A percentile compares a stretch with the other conserved stretches of the same genome.
phyloP scores from a whole-genome alignment of 1,140 invertebrate genomes.

The Lineus longissimus region DNA sequence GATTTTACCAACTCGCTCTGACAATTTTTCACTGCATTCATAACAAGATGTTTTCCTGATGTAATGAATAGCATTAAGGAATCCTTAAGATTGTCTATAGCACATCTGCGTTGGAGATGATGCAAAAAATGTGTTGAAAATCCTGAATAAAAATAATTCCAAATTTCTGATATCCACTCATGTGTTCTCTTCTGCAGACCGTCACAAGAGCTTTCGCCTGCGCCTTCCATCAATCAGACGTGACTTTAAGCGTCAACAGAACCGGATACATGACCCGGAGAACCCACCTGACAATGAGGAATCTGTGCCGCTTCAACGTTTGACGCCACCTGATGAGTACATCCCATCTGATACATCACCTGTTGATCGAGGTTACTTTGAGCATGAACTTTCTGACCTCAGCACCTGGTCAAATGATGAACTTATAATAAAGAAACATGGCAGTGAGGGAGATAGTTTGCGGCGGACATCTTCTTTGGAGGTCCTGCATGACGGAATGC shows the following conservation, averaged over 20 bases:
- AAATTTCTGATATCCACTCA: too few relatives aligned
- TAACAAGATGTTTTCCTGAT: too few relatives aligned
- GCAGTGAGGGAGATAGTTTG: constrained; percentile 11
- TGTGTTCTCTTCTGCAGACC: constrained; percentile 28
- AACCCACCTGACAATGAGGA: constrained; percentile 39
- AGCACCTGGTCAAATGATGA: constrained; percentile 12
- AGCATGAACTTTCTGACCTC: constrained; percentile 2
- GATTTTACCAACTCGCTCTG: too few relatives aligned
- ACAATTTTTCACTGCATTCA: too few relatives aligned
- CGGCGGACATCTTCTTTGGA: constrained; percentile 34
- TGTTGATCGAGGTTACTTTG: not conserved
- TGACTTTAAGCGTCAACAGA: constrained; percentile 25
- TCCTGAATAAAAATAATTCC: too few relatives aligned
- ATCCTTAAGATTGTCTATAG: too few relatives aligned
- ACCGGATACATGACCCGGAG: constrained; percentile 31
- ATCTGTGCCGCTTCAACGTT: constrained; percentile 37
- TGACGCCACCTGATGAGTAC: constrained; percentile 17
- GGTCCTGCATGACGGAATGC: constrained; percentile 15
- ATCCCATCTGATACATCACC: constrained; percentile 14
- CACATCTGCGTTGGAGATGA: too few relatives aligned
- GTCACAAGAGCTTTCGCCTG: constrained; percentile 47
- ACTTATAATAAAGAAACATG: not conserved
- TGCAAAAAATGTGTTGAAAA: too few relatives aligned
- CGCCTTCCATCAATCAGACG: constrained; percentile 47
- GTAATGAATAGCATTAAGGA: too few relatives aligned